These are phyloP conservation scores for Epinephelus fuscoguttatus DNA, from an alignment of 2,113 vertebrate genomes.

Conservation along the genomic window DNA sequence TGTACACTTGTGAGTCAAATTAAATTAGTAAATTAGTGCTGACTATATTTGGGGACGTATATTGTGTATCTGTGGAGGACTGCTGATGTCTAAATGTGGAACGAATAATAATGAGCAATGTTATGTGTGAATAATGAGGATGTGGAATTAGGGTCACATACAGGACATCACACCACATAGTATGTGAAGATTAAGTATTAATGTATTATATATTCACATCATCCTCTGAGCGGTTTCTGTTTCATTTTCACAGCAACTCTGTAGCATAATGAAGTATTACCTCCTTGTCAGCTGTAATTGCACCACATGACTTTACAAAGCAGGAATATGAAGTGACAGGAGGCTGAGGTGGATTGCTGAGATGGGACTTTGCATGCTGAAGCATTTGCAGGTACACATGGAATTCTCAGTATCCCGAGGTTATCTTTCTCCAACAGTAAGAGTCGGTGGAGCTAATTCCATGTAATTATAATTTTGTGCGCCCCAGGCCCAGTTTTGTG, in stretches of 20 bases:
- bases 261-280: not conserved
- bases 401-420: slow-evolving; percentile 9
- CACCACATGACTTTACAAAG: not conserved
- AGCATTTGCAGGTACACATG: slow-evolving; percentile 6
- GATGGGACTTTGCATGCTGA: slow-evolving; percentile 4
- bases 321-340: not conserved
- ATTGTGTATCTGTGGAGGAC: slow-evolving; percentile 23
- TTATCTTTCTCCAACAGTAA: slow-evolving; percentile 28
- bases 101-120: not conserved
- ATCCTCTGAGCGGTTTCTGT: not conserved
- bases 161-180: no score
- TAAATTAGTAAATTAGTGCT: slow-evolving; percentile 36
- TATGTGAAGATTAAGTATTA: not conserved
- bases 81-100: slow-evolving; percentile 14
- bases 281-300: not conserved
- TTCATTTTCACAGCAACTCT: not conserved
- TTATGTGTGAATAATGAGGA: not conserved
- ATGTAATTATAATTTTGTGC: slow-evolving; percentile 54
- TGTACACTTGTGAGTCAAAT: slow-evolving; percentile 37
- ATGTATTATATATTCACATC: not conserved
- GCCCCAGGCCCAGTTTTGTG: slow-evolving; percentile 56
- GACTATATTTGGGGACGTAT: slow-evolving; percentile 30
- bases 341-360: slow-evolving; percentile 1
- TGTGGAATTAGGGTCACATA: not conserved
- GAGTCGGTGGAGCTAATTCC: slow-evolving; percentile 38